Base-by-base conservation (phyloP, 2,888 invertebrate species). In the Erebia aethiops region DNA sequence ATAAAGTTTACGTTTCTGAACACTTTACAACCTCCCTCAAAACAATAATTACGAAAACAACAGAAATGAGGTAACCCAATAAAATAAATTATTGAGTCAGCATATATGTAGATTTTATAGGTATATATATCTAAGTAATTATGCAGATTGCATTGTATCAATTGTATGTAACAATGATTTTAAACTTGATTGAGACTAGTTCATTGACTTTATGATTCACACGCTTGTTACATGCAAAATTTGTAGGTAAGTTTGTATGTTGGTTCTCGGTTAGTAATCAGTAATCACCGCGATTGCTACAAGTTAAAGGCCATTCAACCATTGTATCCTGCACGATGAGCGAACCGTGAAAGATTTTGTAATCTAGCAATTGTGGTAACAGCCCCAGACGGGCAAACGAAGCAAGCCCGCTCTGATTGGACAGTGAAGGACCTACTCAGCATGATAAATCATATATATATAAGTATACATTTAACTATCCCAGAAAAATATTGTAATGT, bases 301-400 rank as follows among this genome's bases (percentile, higher is more conserved):
- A 81, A 83, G 80, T 77, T 78, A 77, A 79, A 84, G 90, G 87
- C 88, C 89, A 78, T 91, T 91, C 85, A 91, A 88, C 91, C 77
- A 82, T 66, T 75, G 77, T 83, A 86, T 90, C 87, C 86, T 87
- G 85, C 82, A 81, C 78, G 73, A 80, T 63, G 64, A 63, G 52
- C 16, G 57, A 64, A 62, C 26, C 35, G 64, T 67, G 52, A 67
- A 70, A 57, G 49, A 54, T 56, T 43, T 57, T 35, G 35, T 41
- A 14, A 56, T 35, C 46, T 35, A 52, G 7, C 43, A 46, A 35
- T 21, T 58, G 46, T 54, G 49, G 16, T 41, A 57, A 66, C n/a
- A n/a, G 11, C 46, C 14, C 16, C 8, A 18, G 16, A n/a, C 43
- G 41, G 62, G 21, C 46, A 46, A 61, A 56, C 14, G 51, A n/a